Evolutionary conservation across 1,140 invertebrate species (phyloP), one percentile per base, ranked within the genome.

Genomic region (Aphaenogaster floridana): DNA sequence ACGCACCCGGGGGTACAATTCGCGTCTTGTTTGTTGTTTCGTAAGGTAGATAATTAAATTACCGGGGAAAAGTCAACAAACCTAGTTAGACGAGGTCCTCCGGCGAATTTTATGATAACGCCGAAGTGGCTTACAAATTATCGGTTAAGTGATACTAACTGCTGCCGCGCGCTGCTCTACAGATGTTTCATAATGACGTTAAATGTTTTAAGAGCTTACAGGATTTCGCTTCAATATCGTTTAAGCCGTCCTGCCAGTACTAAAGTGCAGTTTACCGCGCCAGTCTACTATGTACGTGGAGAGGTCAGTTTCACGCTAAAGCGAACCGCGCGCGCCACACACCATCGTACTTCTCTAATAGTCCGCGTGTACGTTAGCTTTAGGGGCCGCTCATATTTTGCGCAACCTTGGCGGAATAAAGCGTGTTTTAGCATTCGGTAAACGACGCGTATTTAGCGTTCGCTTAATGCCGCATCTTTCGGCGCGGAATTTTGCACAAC

Each of bases 241-340:
- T 91, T 91, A 91, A 91, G 87, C 89, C 84, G 90, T 77, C 59
- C 74, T 69, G 76, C 79, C 80, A 77, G 79, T 91, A 83, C 80
- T 91, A 91, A 91, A 91, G 90, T 91, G 90, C 89, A 91, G 89
- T 91, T 91, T 91, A 91, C 89, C 90, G 59, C 83, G 76, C 77
- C 77, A 76, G 85, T 63, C 88, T 64, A 72, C 52, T 86, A 69
- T 84, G 88, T 78, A 79, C 61, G 84, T 64, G 88, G 89, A 86
- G 81, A 90, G 90, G 89, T 91, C 90, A 91, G 89, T 91, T 91
- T 91, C 90, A 86, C 86, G 89, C 86, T 90, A 90, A 54, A 90
- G 71, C 90, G 87, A 90, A 90, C 86, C 89, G 64, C 86, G 28
- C 77, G 69, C 34, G 48, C 48, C 39, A 45, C 78, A 57, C 78